Evolutionary conservation across 1,140 invertebrate species (phyloP).

Genomic region (Tetragonula clypearis): DNA sequence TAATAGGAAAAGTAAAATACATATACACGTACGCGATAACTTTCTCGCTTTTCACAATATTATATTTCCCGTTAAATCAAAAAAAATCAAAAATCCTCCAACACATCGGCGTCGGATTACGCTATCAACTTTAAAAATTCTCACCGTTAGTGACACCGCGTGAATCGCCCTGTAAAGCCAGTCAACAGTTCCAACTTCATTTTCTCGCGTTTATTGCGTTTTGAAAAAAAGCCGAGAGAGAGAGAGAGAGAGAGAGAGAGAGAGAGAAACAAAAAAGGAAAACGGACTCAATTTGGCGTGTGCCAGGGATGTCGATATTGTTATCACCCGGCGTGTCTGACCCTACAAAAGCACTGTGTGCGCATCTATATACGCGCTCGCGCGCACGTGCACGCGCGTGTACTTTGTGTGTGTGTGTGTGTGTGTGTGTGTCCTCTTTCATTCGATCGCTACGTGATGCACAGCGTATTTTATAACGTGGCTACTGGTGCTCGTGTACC

Average conservation of each 20-base stretch:
- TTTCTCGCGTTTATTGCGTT: slow-evolving; percentile 12
- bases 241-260: background rate
- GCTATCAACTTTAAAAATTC: background rate
- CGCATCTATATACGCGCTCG: slow-evolving; percentile 39
- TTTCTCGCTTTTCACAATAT: background rate
- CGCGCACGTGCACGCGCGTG: background rate
- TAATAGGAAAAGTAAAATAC: background rate
- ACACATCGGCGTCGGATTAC: no score
- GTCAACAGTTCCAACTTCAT: background rate
- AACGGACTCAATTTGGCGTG: slow-evolving; percentile 33
- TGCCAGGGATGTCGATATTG: slow-evolving; percentile 37
- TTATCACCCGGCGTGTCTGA: slow-evolving; percentile 34
- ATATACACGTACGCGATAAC: background rate
- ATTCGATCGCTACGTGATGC: slow-evolving; percentile 38
- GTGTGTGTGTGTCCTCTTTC: slow-evolving; percentile 22
- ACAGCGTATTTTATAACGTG: slow-evolving; percentile 15
- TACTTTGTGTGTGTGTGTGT: slow-evolving; percentile 26
- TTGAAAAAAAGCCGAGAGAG: background rate
- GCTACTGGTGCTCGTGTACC: slow-evolving; percentile 32
- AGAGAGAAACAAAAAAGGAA: slow-evolving; percentile 37
- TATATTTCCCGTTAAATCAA: background rate
- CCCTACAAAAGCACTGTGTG: slow-evolving; percentile 57
- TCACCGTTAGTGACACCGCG: background rate
- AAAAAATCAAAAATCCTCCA: background rate
- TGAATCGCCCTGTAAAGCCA: background rate